These are phyloP conservation scores for Cordilura impudica DNA, from an alignment of 2,888 invertebrate species.

Conservation along the genomic window DNA sequence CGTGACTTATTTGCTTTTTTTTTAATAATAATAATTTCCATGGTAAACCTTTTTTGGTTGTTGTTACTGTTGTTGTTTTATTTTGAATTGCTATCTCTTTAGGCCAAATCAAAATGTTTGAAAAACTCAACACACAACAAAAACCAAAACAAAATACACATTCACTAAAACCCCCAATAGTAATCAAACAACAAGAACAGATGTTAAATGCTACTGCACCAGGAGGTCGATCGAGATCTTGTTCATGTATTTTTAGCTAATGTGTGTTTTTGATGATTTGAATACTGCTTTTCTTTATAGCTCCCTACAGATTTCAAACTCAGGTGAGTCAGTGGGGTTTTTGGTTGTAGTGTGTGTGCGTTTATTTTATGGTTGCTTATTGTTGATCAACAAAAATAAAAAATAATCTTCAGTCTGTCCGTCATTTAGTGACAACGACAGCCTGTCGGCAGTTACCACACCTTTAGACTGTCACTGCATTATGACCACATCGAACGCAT, in stretches of 20 bases:
- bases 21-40: conserved; percentile 59
- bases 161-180: background rate
- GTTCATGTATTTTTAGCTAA: conserved; percentile 33
- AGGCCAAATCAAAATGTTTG: conserved; percentile 2
- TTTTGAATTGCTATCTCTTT: conserved; percentile 7
- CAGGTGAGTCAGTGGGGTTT: conserved; percentile 51
- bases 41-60: conserved; percentile 11
- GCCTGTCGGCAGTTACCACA: conserved; percentile 62
- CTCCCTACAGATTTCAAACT: conserved; percentile 47
- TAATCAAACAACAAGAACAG: conserved; percentile 64
- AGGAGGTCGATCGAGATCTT: conserved; percentile 61
- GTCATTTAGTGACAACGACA: conserved; percentile 48
- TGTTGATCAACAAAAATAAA: conserved; percentile 37
- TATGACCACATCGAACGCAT: conserved; percentile 58
- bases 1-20: conserved; percentile 74
- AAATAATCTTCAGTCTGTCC: conserved; percentile 58
- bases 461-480: conserved; percentile 61
- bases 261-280: background rate
- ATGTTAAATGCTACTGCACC: conserved; percentile 67
- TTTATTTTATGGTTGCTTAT: conserved; percentile 1
- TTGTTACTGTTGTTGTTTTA: conserved; percentile 5
- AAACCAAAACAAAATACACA: conserved; percentile 1
- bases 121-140: background rate
- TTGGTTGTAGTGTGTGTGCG: conserved; percentile 1
- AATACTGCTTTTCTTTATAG: conserved; percentile 11